phyloP scores from a whole-genome alignment of 2,888 invertebrate species.

The Eudasyphora cyanicolor region DNA sequence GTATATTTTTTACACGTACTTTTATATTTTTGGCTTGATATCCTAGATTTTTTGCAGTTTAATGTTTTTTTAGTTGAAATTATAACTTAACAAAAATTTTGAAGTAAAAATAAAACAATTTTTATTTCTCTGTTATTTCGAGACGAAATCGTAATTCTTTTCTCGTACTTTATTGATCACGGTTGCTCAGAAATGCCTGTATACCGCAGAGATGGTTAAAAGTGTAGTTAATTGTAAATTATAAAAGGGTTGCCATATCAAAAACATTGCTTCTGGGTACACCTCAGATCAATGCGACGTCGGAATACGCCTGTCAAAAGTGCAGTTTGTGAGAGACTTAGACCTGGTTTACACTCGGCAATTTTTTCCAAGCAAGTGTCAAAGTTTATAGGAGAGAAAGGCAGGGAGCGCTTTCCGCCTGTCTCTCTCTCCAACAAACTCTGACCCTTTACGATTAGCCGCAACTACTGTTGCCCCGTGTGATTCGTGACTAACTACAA shows the following conservation, averaged over 20 bases:
- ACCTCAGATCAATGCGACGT: too few species aligned
- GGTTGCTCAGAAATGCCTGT: constrained; percentile 28
- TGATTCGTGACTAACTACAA: too few species aligned
- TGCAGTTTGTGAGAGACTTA: too few species aligned
- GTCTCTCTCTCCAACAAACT: too few species aligned
- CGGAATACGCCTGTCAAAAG: too few species aligned
- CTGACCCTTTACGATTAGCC: too few species aligned
- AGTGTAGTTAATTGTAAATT: background rate
- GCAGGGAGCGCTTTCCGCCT: too few species aligned
- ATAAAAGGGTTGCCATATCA: background rate
- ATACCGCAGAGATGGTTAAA: constrained; percentile 1
- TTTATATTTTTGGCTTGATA: constrained; percentile 44
- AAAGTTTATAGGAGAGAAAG: too few species aligned
- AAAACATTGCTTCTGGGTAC: too few species aligned
- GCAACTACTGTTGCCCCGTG: too few species aligned
- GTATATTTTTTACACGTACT: constrained; percentile 53
- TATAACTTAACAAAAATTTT: constrained; percentile 63
- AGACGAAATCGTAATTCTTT: constrained; percentile 62
- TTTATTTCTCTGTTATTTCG: constrained; percentile 57
- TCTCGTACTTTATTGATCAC: constrained; percentile 47
- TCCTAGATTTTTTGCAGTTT: constrained; percentile 43
- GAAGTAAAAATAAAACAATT: constrained; percentile 62
- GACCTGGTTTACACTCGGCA: too few species aligned
- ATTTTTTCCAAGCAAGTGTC: too few species aligned
- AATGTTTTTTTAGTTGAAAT: constrained; percentile 52